These are phyloP conservation scores for Brienomyrus brachyistius DNA, from an alignment of 2,113 vertebrate genomes.

Conservation along the genomic window DNA sequence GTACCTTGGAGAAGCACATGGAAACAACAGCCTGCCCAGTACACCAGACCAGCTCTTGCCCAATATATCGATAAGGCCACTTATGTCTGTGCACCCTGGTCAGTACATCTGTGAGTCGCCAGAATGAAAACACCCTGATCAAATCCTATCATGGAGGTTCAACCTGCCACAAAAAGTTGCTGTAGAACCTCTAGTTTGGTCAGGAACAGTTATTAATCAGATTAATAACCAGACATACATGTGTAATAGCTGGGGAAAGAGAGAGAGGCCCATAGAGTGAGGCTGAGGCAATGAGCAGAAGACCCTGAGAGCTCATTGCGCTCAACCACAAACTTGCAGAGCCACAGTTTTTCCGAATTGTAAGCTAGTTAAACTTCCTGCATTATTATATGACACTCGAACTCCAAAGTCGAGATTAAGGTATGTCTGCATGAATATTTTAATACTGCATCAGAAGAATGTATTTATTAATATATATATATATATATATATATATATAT, in stretches of 20 bases:
- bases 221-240: background rate
- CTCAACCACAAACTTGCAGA: background rate
- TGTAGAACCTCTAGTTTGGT: background rate
- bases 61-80: no score
- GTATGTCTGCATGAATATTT: background rate
- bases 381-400: background rate
- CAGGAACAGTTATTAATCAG: background rate
- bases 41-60: background rate
- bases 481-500: background rate
- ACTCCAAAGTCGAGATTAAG: background rate
- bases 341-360: background rate
- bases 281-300: no score
- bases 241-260: background rate
- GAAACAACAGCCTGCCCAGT: background rate
- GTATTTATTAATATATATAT: background rate
- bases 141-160: background rate
- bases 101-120: background rate
- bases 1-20: no score
- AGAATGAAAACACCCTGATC: background rate
- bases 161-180: background rate
- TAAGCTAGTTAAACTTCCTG: background rate
- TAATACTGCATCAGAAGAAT: background rate
- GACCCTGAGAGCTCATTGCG: background rate
- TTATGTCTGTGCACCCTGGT: background rate
- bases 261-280: slow-evolving; percentile 1